Percentiles rank a stretch among this genome's conserved stretches.
Evolutionary conservation across 2,888 invertebrate genomes (phyloP).

Genomic region (Heliconius erato): DNA sequence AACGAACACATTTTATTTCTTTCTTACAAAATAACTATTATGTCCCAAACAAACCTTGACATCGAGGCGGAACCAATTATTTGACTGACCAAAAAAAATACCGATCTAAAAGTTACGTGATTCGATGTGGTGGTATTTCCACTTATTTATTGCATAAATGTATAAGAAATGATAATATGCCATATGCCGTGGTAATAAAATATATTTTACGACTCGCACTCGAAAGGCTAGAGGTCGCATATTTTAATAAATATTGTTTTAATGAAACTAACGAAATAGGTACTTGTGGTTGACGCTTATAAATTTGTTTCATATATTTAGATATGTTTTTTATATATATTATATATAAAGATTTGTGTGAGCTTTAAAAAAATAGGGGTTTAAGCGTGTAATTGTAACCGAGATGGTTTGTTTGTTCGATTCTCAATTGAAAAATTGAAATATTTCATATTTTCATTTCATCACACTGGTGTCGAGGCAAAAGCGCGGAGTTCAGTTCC

Average conservation of each 20-base stretch:
- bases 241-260: constrained; percentile 24
- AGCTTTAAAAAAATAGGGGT: no score
- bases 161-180: constrained; percentile 18
- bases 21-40: constrained; percentile 1
- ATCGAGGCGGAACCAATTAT: constrained; percentile 40
- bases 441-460: neutral
- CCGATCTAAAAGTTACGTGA: constrained; percentile 36
- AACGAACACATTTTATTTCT: neutral
- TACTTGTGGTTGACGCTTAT: neutral
- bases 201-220: neutral
- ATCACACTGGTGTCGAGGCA: neutral
- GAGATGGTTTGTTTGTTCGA: neutral
- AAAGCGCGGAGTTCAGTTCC: neutral
- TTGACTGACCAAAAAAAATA: constrained; percentile 40
- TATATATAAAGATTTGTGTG: no score
- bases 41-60: constrained; percentile 34
- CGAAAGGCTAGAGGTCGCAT: constrained; percentile 24
- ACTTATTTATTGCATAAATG: constrained; percentile 16
- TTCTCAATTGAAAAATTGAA: neutral
- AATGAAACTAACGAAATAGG: constrained; percentile 23
- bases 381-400: neutral
- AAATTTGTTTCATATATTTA: neutral
- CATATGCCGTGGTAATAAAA: constrained; percentile 21
- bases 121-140: constrained; percentile 18
- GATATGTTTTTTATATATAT: no score